Percentiles rank a stretch among this genome's conserved stretches.
Conservation (phyloP, 2,797 vertebrate genomes). For the Iguana delicatissima region DNA sequence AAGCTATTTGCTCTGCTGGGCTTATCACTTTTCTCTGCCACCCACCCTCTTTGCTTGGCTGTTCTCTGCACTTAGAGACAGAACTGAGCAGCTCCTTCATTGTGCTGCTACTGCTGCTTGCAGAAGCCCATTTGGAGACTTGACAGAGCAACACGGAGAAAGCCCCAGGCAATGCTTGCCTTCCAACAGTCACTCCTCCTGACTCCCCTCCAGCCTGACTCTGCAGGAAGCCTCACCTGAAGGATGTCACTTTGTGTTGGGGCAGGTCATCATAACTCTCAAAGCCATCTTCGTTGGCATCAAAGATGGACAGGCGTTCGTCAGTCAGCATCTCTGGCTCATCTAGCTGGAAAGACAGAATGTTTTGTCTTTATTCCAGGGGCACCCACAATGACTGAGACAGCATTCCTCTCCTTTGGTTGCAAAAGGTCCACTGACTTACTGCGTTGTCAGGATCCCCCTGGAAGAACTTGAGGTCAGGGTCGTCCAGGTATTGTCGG, state of each 20-base stretch:
- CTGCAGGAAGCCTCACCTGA: conserved; percentile 83
- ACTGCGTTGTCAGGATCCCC: conserved; percentile 91
- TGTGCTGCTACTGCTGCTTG: background rate
- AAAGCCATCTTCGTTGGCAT: conserved; percentile 93
- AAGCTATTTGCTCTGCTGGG: background rate
- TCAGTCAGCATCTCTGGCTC: conserved; percentile 96
- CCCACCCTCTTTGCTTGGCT: no score
- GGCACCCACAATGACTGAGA: background rate
- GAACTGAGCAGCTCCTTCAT: background rate
- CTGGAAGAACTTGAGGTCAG: conserved; percentile 95
- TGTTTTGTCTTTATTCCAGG: background rate
- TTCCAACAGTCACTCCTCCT: background rate
- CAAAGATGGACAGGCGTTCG: conserved; percentile 93
- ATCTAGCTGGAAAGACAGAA: conserved; percentile 84
- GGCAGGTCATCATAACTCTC: conserved; percentile 96
- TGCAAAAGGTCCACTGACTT: conserved; percentile 29
- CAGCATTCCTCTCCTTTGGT: background rate
- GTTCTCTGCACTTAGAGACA: background rate
- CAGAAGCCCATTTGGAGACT: background rate
- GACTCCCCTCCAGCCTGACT: background rate
- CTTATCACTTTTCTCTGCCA: no score
- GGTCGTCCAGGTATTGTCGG: conserved; percentile 93
- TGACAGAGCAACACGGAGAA: background rate
- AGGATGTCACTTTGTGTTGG: conserved; percentile 94
- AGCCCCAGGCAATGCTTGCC: background rate